Conservation (phyloP, 2,113 vertebrate species). For the Sapayoa aenigma region DNA sequence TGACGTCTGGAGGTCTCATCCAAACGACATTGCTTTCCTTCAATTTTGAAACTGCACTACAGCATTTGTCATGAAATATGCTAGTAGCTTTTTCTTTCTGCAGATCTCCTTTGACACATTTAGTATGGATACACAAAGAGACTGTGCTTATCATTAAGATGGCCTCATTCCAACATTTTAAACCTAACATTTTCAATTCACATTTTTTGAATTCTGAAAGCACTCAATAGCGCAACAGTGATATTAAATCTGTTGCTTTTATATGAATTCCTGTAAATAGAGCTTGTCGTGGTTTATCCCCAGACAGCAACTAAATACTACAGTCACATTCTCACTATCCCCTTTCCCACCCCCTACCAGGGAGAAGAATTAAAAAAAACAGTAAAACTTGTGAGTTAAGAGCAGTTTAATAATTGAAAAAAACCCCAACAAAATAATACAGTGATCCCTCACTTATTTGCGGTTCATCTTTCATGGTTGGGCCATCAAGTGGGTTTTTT, state of each 20-base stretch:
- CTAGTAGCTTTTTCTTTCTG: not conserved
- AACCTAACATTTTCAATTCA: not conserved
- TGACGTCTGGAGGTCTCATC: not conserved
- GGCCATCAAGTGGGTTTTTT: too few relatives aligned
- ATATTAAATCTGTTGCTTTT: slow-evolving; percentile 18
- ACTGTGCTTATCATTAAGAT: not conserved
- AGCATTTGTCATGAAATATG: not conserved
- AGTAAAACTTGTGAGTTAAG: not conserved
- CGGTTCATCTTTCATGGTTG: too few relatives aligned
- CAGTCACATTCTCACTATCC: not conserved
- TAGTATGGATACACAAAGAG: not conserved
- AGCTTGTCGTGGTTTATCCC: not conserved
- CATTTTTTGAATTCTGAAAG: slow-evolving; percentile 27
- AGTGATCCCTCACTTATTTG: too few relatives aligned
- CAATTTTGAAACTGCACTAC: not conserved
- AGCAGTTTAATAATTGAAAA: not conserved
- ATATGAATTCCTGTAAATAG: slow-evolving; percentile 27
- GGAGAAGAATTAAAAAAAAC: not conserved
- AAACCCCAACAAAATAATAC: too few relatives aligned
- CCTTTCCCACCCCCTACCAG: not conserved
- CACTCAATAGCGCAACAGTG: not conserved
- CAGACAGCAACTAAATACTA: not conserved
- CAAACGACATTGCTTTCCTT: not conserved
- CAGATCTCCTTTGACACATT: not conserved
- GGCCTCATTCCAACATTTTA: not conserved